Evolutionary conservation across 2,888 invertebrate genomes (phyloP), one percentile per base, ranked within the genome.

Genomic region (Meandrusa payeni): DNA sequence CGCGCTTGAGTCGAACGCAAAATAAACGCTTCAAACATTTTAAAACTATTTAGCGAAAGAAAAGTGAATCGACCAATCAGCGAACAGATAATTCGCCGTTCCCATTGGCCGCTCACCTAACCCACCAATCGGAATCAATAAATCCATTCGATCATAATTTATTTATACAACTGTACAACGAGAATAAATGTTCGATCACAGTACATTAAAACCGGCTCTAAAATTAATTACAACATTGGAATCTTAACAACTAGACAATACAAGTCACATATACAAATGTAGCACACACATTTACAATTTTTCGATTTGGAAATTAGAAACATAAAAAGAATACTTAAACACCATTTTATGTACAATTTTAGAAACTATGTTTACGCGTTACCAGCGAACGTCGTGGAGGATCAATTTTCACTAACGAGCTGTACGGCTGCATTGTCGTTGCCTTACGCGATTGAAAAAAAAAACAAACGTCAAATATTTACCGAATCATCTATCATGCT

Each of bases 221-320:
- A 54, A 47, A 46, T 46, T 41, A 51, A 47, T 20, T 24, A 44
- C 23, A 49, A 47, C 49, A 38, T 26, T 50, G 24, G 1, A 41
- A 50, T 39, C 52, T 49, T 54, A 49, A 24, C 57, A 54, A 45
- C 67, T 69, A 72, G 57, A 67, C 65, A 71, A 64, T 71, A 64
- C 59, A 68, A 66, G 64, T 73, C 78, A 85, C 81, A 81, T 79
- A 75, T 80, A 85, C 80, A 78, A 64, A 70, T 66, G 61, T 64
- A 69, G 67, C 77, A 79, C 85, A 77, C 83, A 82, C 81, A 83
- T 85, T 73, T 80, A 83, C 80, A 85, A 76, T n/a, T n/a, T n/a
- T n/a, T n/a, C n/a, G n/a, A n/a, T n/a, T n/a, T n/a, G n/a, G n/a
- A n/a, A 76, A 49, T 48, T 62, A 67, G 59, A 59, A 64, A 69